Base-by-base conservation (phyloP, 2,888 invertebrate genomes). In the Tenodera sinensis region DNA sequence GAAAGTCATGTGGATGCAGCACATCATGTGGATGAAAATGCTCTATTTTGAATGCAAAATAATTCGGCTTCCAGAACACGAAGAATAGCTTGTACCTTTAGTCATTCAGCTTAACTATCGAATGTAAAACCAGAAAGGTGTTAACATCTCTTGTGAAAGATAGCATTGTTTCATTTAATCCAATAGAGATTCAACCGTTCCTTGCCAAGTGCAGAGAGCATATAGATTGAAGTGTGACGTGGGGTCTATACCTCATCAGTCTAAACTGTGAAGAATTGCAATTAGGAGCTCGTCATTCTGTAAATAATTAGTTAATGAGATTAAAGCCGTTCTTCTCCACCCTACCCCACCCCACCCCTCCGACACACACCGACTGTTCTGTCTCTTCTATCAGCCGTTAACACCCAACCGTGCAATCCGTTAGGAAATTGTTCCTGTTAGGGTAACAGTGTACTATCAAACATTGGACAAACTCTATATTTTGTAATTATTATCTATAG, bases 261-360 rank as follows among this genome's bases (percentile, higher is more conserved):
- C 83, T 87, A 87, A 87, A 87, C 87, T 28, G 82, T 83, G 82
- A 87, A 87, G 87, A 82, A 87, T 87, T 87, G 88, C 90, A 90
- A 90, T 90, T 89, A 90, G 85, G 87, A 84, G 84, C 87, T 90
- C 90, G 89, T 90, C 90, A 90, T 89, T 89, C 89, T 84, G 90
- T 90, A 88, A 90, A 90, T 90, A 90, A 90, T 90, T 89, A 90
- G 90, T 88, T 90, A 90, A 90, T 90, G 89, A 87, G 90, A 90
- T 90, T 90, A 90, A 87, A 87, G 42, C 87, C 87, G 87, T 83
- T 87, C 87, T 87, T 87, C 87, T 87, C 83, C 83, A 25, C 83
- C 84, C 71, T 25, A 20, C 28, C 47, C 83, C 83, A 25, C 83
- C 84, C 71, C 28, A 20, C 28, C 47, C 28, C 7, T 15, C 86